Conservation (phyloP, 2,888 invertebrate species). For the Pedicia rivosa region DNA sequence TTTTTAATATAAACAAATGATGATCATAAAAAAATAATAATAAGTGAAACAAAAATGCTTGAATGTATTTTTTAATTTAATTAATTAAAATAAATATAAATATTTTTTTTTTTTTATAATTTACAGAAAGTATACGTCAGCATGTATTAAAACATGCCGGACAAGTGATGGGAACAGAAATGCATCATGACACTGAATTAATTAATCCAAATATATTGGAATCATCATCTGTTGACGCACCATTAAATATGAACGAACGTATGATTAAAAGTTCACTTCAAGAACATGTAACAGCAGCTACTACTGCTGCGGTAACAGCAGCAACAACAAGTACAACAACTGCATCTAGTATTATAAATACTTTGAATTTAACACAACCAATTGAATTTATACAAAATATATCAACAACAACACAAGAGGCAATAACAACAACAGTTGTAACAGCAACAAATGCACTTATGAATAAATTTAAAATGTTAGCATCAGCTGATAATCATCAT, state of each 20-base stretch:
- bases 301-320: conserved; percentile 22
- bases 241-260: conserved; percentile 18
- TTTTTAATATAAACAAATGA: no score
- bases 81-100: no score
- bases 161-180: conserved; percentile 43
- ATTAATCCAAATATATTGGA: background rate
- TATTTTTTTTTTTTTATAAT: conserved; percentile 10
- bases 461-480: no score
- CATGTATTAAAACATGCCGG: conserved; percentile 63
- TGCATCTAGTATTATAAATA: conserved; percentile 12
- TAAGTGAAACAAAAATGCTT: no score
- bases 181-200: conserved; percentile 27
- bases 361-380: no score
- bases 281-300: conserved; percentile 18
- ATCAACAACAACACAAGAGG: background rate
- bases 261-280: conserved; percentile 28
- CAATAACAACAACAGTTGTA: conserved; percentile 16
- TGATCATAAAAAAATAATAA: no score
- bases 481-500: background rate
- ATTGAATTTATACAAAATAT: background rate
- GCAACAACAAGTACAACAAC: conserved; percentile 18
- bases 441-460: conserved; percentile 20
- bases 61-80: no score
- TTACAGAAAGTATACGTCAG: conserved; percentile 45
- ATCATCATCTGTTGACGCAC: conserved; percentile 12